Percentiles rank a stretch among this genome's conserved stretches.
Conservation (phyloP, 2,797 vertebrate species). For the Setipinna tenuifilis region DNA sequence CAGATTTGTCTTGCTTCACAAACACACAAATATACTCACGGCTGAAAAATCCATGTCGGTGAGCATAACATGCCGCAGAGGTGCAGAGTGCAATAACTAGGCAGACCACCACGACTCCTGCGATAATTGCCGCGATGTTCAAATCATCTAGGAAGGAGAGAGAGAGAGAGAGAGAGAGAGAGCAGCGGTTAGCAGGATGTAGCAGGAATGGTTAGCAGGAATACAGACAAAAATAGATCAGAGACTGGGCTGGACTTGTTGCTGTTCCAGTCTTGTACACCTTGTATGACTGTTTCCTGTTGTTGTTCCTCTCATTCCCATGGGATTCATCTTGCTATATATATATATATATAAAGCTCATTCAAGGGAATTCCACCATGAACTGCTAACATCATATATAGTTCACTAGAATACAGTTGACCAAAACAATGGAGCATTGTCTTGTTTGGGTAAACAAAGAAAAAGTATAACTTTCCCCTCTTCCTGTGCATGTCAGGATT, state of each 20-base stretch:
- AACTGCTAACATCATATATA: not conserved
- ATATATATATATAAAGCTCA: not conserved
- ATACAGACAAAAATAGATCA: not conserved
- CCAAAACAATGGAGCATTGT: slow-evolving; percentile 11
- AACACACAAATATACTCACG: slow-evolving; percentile 76
- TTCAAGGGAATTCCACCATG: not conserved
- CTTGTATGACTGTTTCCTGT: not conserved
- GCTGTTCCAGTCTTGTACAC: not conserved
- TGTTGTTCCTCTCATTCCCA: not conserved
- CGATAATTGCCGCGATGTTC: slow-evolving; percentile 81
- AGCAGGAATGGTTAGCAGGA: not conserved
- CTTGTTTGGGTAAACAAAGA: not conserved
- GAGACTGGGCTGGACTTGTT: not conserved
- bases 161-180: not conserved
- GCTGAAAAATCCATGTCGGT: slow-evolving; percentile 89
- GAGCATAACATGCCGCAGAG: slow-evolving; percentile 83
- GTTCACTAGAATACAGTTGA: not conserved
- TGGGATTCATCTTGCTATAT: not conserved
- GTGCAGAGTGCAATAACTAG: slow-evolving; percentile 79
- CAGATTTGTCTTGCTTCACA: no score
- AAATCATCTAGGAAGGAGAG: slow-evolving; percentile 82
- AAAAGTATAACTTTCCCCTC: slow-evolving; percentile 7
- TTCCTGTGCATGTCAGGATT: not conserved
- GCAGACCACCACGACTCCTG: slow-evolving; percentile 77
- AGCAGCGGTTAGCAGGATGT: no score